Conservation (phyloP, 2,888 invertebrate genomes). For the Zygogramma bicolorata region DNA sequence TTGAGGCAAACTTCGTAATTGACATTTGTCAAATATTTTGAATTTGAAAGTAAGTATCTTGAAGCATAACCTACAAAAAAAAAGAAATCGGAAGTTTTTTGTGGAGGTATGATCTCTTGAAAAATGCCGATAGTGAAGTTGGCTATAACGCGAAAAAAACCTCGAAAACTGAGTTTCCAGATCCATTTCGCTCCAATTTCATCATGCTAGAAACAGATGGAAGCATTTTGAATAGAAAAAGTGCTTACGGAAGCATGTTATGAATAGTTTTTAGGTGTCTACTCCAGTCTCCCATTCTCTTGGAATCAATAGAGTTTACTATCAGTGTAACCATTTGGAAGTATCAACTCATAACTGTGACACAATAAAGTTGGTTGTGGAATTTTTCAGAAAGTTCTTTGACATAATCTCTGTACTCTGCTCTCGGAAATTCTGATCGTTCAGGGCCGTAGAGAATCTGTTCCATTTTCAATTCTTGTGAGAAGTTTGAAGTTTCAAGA, state of each 20-base stretch:
- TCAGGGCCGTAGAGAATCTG: conserved; percentile 7
- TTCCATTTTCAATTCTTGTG: background rate
- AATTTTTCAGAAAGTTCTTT: conserved; percentile 15
- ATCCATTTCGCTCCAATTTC: background rate
- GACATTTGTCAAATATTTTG: too few species aligned
- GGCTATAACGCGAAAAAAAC: too few species aligned
- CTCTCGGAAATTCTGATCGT: conserved; percentile 11
- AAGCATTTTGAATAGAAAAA: conserved; percentile 17
- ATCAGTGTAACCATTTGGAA: conserved; percentile 19
- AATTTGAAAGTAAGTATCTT: too few species aligned
- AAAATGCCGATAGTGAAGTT: too few species aligned
- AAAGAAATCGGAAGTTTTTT: too few species aligned
- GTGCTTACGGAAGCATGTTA: background rate
- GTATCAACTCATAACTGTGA: conserved; percentile 13
- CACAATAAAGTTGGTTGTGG: conserved; percentile 4
- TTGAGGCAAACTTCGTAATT: too few species aligned
- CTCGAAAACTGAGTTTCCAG: too few species aligned
- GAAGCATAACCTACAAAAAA: too few species aligned
- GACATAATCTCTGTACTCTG: background rate
- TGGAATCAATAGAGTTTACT: background rate
- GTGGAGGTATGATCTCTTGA: too few species aligned
- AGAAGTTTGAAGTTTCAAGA: background rate
- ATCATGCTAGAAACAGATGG: conserved; percentile 9
- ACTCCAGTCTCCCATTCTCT: conserved; percentile 8
- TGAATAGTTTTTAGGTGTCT: conserved; percentile 12